These are phyloP conservation scores for Psophia crepitans DNA, from an alignment of 2,113 vertebrate species.

Conservation along the genomic window DNA sequence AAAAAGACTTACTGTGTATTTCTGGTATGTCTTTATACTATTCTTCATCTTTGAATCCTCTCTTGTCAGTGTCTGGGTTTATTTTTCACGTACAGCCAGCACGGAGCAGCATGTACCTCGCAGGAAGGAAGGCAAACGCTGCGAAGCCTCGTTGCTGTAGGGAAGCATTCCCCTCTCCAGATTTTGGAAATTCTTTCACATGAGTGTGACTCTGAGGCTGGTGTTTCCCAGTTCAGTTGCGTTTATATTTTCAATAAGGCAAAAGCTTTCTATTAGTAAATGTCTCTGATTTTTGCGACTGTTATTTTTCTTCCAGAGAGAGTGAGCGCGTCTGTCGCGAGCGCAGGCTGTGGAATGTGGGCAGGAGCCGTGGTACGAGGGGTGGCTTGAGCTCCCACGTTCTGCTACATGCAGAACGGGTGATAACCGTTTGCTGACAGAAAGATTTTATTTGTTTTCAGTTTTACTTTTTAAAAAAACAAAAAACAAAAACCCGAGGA, in stretches of 20 bases:
- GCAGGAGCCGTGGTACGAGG: not conserved
- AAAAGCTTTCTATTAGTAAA: not conserved
- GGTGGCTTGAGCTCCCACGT: not conserved
- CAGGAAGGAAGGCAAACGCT: not conserved
- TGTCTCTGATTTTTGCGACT: not conserved
- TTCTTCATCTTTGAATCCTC: not conserved
- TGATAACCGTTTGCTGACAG: not conserved
- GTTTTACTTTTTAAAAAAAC: not conserved
- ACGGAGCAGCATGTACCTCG: not conserved
- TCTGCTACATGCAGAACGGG: not conserved
- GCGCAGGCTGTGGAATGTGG: not conserved
- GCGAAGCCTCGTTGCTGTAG: not conserved
- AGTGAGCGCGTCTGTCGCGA: not conserved
- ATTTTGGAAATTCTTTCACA: not conserved
- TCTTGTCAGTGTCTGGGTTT: not conserved
- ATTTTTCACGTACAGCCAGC: not conserved
- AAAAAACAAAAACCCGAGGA: no score
- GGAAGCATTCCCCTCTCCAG: not conserved
- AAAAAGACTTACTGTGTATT: not conserved
- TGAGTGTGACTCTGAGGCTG: fast-evolving
- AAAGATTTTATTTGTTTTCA: not conserved
- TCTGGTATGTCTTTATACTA: not conserved
- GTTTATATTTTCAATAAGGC: not conserved
- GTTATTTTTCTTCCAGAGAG: not conserved
- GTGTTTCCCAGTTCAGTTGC: not conserved